These are phyloP conservation scores for Acrocephalus scirpaceus DNA, from an alignment of 2,797 vertebrate genomes.

Conservation along the genomic window DNA sequence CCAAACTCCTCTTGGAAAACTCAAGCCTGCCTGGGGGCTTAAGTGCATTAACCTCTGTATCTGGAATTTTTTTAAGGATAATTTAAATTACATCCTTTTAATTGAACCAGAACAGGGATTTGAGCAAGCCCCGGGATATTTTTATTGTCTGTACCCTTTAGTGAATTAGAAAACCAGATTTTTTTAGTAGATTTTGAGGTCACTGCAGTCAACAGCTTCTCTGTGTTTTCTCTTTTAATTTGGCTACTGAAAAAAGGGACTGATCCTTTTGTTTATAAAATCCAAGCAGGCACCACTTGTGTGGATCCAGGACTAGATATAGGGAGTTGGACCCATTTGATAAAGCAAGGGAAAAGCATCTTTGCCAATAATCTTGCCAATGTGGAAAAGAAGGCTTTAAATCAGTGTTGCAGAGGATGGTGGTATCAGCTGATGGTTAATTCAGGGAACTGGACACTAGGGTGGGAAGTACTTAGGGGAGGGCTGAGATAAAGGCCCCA, in stretches of 20 bases:
- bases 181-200: not conserved
- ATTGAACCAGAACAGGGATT: not conserved
- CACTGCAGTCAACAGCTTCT: not conserved
- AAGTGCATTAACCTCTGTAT: not conserved
- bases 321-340: not conserved
- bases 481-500: not conserved
- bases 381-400: not conserved
- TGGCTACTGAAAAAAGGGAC: not conserved
- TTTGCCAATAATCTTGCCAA: not conserved
- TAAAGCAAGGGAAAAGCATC: not conserved
- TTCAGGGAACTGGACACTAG: not conserved
- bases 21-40: not conserved
- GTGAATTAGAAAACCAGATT: not conserved
- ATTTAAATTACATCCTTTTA: not conserved
- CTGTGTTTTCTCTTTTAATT: not conserved
- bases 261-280: not conserved
- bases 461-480: not conserved
- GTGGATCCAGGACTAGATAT: fast-evolving
- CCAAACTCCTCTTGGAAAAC: not conserved
- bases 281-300: fast-evolving
- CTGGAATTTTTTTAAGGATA: not conserved
- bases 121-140: not conserved
- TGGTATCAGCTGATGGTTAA: not conserved
- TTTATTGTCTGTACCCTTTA: not conserved
- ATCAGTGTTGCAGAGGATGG: not conserved